Percentiles rank a stretch among this genome's conserved stretches.
Evolutionary conservation across 1,140 invertebrate genomes (phyloP).

Genomic region (Leptopilina clavipes): DNA sequence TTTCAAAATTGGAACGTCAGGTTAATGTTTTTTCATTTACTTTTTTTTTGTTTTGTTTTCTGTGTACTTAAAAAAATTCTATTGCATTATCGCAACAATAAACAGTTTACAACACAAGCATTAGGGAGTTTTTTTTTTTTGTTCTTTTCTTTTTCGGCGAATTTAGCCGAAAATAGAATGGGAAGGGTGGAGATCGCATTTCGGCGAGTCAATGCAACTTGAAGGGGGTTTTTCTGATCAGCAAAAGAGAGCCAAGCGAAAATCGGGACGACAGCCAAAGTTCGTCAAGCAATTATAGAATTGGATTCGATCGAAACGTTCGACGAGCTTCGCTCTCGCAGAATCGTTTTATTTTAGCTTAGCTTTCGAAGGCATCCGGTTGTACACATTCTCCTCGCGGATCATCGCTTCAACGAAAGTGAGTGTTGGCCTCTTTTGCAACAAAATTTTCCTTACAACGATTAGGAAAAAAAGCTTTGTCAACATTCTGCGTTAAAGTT

Average conservation of each 20-base stretch:
- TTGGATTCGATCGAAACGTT: conserved; percentile 70
- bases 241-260: conserved; percentile 59
- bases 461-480: not conserved
- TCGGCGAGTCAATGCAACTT: conserved; percentile 60
- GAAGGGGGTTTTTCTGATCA: conserved; percentile 58
- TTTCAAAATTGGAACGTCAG: too few relatives aligned
- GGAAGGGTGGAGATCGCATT: conserved; percentile 73
- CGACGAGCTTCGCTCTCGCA: conserved; percentile 58
- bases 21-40: not conserved
- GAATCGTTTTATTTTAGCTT: conserved; percentile 74
- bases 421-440: conserved; percentile 57
- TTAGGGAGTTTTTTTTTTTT: not conserved
- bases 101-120: not conserved
- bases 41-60: conserved; percentile 45
- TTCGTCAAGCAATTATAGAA: conserved; percentile 72
- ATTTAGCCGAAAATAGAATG: conserved; percentile 69
- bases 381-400: conserved; percentile 67
- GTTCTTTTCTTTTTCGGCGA: not conserved
- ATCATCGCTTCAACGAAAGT: conserved; percentile 63
- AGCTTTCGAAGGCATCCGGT: conserved; percentile 72
- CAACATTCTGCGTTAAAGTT: not conserved
- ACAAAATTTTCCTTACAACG: conserved; percentile 37
- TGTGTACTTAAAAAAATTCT: not conserved
- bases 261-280: conserved; percentile 73
- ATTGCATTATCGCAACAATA: conserved; percentile 26